Base-by-base conservation (phyloP, 2,113 vertebrate species). In the Chauna torquata region DNA sequence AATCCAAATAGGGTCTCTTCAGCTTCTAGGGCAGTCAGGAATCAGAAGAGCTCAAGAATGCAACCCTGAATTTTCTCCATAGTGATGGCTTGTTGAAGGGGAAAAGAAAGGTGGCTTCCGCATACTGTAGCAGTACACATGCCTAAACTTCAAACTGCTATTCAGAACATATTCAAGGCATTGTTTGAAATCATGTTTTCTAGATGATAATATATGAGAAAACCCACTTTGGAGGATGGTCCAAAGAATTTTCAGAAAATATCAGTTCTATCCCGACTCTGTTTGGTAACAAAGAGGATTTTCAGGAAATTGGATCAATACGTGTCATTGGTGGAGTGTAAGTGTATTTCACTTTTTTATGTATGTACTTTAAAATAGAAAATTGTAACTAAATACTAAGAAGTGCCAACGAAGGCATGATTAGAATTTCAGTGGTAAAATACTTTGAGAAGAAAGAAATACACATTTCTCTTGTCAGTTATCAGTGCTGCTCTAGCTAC, bases 201-300 rank as follows among this genome's bases (percentile, higher is more conserved):
- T 92, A 99, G 99, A 95, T 99, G 77, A 94, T 98, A 97, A 95
- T 99, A 96, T 99, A 98, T 97, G 98, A 98, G 93, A 98, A 97
- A 96, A 78, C 92, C 30, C 86, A 96, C 65, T 99, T 99, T 90
- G 76, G 65, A 95, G 99, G 99, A 77, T 82, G 95, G 82, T 92
- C 94, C 78, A 98, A 96, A 95, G 98, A 98, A 76, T 94, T 99
- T 85, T 98, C 97, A 90, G 98, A 98, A 93, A 98, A 99, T 77
- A 84, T 96, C 72, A 85, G 95, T 89, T 97, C 96, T 92, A 90
- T 99, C 59, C 94, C 95, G 94, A 94, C 90, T 40, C 85, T 98
- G 69, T 95, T 98, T 82, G 94, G 68, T 68, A 52, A 59, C 42
- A 75, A 96, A 36, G 95, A 91, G 25, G 96, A 97, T 47, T 97